These are phyloP conservation scores for Eulithis testata DNA, from an alignment of 2,888 invertebrate genomes.

Conservation along the genomic window DNA sequence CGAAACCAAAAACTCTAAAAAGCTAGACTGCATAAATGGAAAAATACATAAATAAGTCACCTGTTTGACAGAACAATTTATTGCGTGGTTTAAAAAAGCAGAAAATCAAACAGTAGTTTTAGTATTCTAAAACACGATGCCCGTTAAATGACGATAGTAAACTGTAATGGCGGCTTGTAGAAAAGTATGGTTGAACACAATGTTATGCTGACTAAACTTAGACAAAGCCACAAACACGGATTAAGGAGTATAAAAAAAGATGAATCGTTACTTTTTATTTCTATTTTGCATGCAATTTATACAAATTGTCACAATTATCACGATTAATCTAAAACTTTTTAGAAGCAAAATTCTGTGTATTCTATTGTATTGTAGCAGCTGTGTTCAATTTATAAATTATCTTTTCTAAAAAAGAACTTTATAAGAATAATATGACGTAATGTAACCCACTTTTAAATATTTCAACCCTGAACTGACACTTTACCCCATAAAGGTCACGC, in stretches of 20 bases:
- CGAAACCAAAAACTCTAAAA: slow-evolving; percentile 13
- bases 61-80: slow-evolving; percentile 20
- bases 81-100: slow-evolving; percentile 15
- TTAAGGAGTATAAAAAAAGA: too few species aligned
- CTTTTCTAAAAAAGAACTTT: not conserved
- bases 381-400: not conserved
- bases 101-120: slow-evolving; percentile 16
- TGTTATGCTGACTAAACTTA: too few species aligned
- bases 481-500: slow-evolving; percentile 51
- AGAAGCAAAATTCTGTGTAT: too few species aligned
- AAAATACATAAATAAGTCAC: slow-evolving; percentile 24
- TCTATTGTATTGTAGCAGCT: not conserved
- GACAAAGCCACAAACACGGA: too few species aligned
- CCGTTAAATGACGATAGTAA: slow-evolving; percentile 1
- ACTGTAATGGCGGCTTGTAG: not conserved
- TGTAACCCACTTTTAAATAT: slow-evolving; percentile 14
- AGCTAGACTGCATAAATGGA: slow-evolving; percentile 7
- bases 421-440: not conserved
- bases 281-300: too few species aligned
- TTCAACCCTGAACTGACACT: slow-evolving; percentile 25
- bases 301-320: not conserved
- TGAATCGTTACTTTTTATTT: too few species aligned
- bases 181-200: too few species aligned
- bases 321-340: not conserved
- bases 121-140: not conserved